Base-by-base conservation (phyloP, 2,797 vertebrate genomes). In the Discoglossus pictus region DNA sequence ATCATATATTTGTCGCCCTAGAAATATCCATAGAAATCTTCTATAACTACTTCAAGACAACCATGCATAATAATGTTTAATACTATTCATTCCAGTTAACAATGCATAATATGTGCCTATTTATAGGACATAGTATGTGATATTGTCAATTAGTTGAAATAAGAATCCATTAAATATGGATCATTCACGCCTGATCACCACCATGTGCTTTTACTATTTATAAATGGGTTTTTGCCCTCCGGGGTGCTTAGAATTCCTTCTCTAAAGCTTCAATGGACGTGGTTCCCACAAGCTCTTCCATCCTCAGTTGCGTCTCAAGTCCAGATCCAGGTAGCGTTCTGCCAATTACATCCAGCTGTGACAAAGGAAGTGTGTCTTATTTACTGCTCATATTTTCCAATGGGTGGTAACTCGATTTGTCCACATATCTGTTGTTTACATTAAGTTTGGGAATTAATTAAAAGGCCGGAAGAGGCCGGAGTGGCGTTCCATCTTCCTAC, bases 401-500 rank as follows among this genome's bases (percentile, higher is more conserved):
- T 31, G 23, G 61, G 38, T 9, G 38, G 61, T 43, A 34, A 34
- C 39, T 36, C 16, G 7, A 7, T 44, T 64, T 17, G n/a, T 15
- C 35, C 12, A 17, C 23, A 48, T 44, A 38, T 31, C 7, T 15
- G 42, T 27, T 66, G 50, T 65, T 68, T 52, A 42, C 23, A 50
- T 1, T 0, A 73, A 76, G 66, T 64, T 39, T 70, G 42, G 62
- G 70, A 36, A 79, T 75, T 82, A 75, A 75, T 65, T 72, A 77
- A 74, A 68, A 77, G 51, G 20, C 51, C 72, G 56, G 65, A 67
- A 78, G 59, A 64, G 18, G 24, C 1, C 3, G 73, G 69, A 61
- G 79, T 65, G 64, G 20, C 83, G 71, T 70, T 73, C 75, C 64
- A 60, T 73, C 73, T 75, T 67, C 56, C 65, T 72, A 65, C 81